Conservation (phyloP, 2,797 vertebrate species). For the Diglossa cyanea region DNA sequence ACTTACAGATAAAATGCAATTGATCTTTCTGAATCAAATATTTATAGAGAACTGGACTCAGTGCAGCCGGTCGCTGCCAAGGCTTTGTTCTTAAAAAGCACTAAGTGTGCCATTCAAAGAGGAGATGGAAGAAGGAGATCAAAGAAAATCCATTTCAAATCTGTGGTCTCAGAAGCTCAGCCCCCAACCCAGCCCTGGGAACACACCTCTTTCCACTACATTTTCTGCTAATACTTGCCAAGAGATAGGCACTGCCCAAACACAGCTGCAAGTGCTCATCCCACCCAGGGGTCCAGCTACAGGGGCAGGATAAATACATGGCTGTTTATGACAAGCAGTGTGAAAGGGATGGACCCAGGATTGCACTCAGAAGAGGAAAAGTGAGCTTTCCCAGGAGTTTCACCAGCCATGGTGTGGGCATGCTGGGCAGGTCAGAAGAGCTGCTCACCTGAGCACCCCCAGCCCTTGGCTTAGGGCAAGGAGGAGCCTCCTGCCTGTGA, state of each 20-base stretch:
- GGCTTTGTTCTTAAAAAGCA: conserved; percentile 32
- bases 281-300: neutral
- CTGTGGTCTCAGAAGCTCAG: neutral
- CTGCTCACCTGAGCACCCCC: neutral
- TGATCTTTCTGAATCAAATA: conserved; percentile 27
- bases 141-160: neutral
- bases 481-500: neutral
- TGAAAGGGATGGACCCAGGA: rapidly evolving
- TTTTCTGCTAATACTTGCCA: neutral
- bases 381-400: neutral
- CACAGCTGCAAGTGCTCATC: neutral
- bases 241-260: neutral
- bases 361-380: neutral
- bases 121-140: neutral
- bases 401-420: neutral
- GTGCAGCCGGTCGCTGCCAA: neutral
- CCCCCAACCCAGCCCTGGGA: neutral
- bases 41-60: neutral
- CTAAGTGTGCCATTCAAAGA: neutral
- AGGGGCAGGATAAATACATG: neutral
- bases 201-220: neutral
- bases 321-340: neutral
- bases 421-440: rapidly evolving
- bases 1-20: neutral
- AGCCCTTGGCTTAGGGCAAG: rapidly evolving